Evolutionary conservation across 2,797 vertebrate species (phyloP), one percentile per base, ranked within the genome.

Genomic region (Lerista edwardsae): DNA sequence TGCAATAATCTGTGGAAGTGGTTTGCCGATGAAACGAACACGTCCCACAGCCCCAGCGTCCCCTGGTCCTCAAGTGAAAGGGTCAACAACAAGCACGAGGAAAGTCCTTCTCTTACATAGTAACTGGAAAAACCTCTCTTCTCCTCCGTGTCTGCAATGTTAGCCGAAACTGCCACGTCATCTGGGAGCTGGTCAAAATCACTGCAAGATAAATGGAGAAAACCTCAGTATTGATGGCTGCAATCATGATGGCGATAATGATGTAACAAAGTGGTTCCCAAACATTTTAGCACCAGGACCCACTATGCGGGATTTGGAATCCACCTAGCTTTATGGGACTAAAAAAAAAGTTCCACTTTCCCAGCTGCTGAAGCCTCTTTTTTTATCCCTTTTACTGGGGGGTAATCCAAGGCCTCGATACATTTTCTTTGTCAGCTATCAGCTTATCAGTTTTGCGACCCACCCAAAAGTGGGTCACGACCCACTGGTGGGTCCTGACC

Each of bases 151-250:
- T 99, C 98, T 4, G 98, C 98, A 23, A 99, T 97, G 89, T 97
- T 97, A 89, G 97, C 98, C 0, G 96, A 98, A 91, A 98, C 44
- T 0, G 98, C 96, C 41, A 99, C 91, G n/a, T 99, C 96, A 36
- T 97, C 94, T 0, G 98, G 98, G 79, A 99, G 97, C 93, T 99
- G 98, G 57, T 99, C 98, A 62, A 98, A 99, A 94, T 99, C 98
- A 85, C 98, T 99, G 94, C 59, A 39, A 85, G 86, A 74, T 1
- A 87, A 83, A 83, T 85, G 41, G 14, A 89, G 41, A 80, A 10
- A 11, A 93, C 71, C 94, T 0, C 15, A 55, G 15, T 69, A 1
- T 59, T 65, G 29, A 0, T 34, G 62, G 78, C 15, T 23, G 9
- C 73, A 29, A n/a, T 25, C 55, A 6, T n/a, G n/a, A 6, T 67